Conservation (phyloP, 2,888 invertebrate species). For the Ormyrus rosae region DNA sequence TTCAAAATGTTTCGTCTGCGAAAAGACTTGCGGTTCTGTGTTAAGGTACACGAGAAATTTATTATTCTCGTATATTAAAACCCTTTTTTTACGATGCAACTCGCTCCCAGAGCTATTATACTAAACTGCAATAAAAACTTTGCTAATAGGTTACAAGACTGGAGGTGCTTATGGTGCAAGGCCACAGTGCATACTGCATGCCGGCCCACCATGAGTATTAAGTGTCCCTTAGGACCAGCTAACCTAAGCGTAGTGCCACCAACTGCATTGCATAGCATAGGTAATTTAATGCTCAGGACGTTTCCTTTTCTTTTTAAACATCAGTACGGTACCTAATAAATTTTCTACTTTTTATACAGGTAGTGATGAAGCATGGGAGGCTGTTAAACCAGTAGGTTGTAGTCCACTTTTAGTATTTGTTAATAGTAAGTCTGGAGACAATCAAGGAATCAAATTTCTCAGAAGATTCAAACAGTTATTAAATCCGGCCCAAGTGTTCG, state of each 20-base stretch:
- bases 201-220: slow-evolving; percentile 85
- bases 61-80: too few species aligned
- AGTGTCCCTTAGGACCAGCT: slow-evolving; percentile 92
- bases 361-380: slow-evolving; percentile 95
- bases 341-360: slow-evolving; percentile 62
- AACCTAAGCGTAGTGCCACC: slow-evolving; percentile 96
- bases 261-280: slow-evolving; percentile 91
- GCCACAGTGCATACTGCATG: slow-evolving; percentile 94
- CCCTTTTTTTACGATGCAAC: slow-evolving; percentile 4
- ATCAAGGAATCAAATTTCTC: slow-evolving; percentile 97
- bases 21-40: slow-evolving; percentile 97
- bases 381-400: slow-evolving; percentile 80
- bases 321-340: not conserved
- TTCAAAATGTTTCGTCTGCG: slow-evolving; percentile 94
- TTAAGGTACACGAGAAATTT: slow-evolving; percentile 79
- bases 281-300: slow-evolving; percentile 67
- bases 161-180: slow-evolving; percentile 97
- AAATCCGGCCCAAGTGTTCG: slow-evolving; percentile 98
- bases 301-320: too few species aligned
- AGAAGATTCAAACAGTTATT: slow-evolving; percentile 95
- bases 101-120: slow-evolving; percentile 17
- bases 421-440: slow-evolving; percentile 98
- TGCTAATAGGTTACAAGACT: slow-evolving; percentile 88
- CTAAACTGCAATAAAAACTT: slow-evolving; percentile 9
- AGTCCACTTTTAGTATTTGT: slow-evolving; percentile 96